phyloP scores from a whole-genome alignment of 1,140 invertebrate species.

The Holcopasites calliopsidis region DNA sequence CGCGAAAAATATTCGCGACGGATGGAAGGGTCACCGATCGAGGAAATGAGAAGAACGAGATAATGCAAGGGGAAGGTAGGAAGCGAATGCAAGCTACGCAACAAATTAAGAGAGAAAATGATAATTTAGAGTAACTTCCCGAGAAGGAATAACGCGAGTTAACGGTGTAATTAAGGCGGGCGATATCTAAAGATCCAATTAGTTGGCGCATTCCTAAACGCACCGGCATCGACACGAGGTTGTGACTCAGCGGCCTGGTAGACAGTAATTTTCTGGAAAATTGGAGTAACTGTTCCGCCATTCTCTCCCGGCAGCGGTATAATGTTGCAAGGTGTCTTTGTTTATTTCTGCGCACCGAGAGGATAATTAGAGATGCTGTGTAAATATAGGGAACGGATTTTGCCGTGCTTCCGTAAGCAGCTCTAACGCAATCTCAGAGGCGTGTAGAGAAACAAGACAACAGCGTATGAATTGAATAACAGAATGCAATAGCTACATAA shows the following conservation, averaged over 20 bases:
- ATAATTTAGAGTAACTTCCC: slow-evolving; percentile 19
- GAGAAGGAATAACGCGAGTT: slow-evolving; percentile 3
- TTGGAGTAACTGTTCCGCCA: slow-evolving; percentile 20
- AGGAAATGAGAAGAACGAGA: background rate
- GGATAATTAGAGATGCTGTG: background rate
- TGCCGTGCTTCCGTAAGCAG: too few species aligned
- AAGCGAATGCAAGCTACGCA: background rate
- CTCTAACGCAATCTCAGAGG: background rate
- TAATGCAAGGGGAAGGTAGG: background rate
- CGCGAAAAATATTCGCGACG: background rate
- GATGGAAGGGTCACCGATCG: background rate
- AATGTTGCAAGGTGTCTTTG: background rate
- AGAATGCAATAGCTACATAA: too few species aligned
- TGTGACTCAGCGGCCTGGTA: background rate
- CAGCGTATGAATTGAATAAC: background rate
- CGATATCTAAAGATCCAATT: background rate
- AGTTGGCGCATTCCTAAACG: background rate
- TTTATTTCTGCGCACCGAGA: background rate
- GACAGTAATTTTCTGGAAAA: slow-evolving; percentile 8
- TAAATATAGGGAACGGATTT: background rate
- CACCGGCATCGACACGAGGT: background rate
- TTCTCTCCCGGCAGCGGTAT: too few species aligned
- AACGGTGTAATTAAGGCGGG: slow-evolving; percentile 8
- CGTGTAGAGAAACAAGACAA: background rate
- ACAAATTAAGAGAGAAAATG: slow-evolving; percentile 3